Evolutionary conservation across 1,140 invertebrate species (phyloP).

Genomic region (Trypoxylus dichotomus): DNA sequence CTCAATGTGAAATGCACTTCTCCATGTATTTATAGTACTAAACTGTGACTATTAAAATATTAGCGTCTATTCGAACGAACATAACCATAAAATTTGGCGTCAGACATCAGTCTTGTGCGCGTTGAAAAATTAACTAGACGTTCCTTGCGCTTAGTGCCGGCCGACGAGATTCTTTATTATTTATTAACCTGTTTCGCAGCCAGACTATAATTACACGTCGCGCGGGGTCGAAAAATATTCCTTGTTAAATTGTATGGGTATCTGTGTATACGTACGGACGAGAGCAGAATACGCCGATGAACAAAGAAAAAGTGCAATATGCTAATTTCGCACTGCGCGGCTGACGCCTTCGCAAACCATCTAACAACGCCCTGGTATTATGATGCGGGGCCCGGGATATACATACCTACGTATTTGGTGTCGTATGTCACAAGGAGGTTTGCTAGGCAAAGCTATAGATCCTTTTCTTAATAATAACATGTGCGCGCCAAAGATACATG

Average conservation of each 20-base stretch:
- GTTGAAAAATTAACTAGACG: slow-evolving; percentile 8
- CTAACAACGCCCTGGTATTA: slow-evolving; percentile 14
- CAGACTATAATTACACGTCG: neutral
- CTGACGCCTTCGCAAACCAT: slow-evolving; percentile 23
- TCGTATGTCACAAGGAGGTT: slow-evolving; percentile 8
- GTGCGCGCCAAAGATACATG: neutral
- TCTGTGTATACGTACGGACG: neutral
- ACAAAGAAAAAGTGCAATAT: slow-evolving; percentile 15
- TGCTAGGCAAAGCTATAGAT: neutral
- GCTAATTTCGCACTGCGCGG: slow-evolving; percentile 13
- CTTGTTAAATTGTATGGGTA: neutral
- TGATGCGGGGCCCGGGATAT: neutral
- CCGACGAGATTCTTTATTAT: neutral
- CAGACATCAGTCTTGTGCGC: neutral
- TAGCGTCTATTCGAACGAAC: neutral
- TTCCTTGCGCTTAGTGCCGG: neutral
- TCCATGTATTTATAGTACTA: too few relatives aligned
- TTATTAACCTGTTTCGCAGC: slow-evolving; percentile 1
- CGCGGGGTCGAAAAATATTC: neutral
- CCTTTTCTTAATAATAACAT: slow-evolving; percentile 2
- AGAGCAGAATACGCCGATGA: neutral
- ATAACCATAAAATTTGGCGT: neutral
- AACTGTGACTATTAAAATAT: neutral
- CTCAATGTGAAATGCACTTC: too few relatives aligned
- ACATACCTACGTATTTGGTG: slow-evolving; percentile 25